These are phyloP conservation scores for Erpobdella octoculata DNA, from an alignment of 2,888 invertebrate species.

Conservation along the genomic window DNA sequence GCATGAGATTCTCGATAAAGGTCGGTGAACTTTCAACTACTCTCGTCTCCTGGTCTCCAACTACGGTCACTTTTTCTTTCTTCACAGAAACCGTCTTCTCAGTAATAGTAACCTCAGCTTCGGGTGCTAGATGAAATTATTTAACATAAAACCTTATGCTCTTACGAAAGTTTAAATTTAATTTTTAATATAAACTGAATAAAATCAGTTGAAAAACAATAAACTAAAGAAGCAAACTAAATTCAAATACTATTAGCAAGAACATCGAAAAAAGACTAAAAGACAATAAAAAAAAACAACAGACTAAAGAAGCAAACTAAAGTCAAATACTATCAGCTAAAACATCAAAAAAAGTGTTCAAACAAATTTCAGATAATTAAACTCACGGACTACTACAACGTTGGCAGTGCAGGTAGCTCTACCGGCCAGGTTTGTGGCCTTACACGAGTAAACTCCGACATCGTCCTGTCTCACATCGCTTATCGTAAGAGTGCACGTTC, in stretches of 20 bases:
- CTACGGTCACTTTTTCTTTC: constrained; percentile 40
- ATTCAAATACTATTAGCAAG: background rate
- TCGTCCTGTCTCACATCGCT: constrained; percentile 74
- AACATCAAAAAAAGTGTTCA: background rate
- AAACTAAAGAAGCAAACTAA: background rate
- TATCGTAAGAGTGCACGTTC: constrained; percentile 65
- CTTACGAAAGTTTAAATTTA: no score
- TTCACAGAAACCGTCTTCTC: constrained; percentile 41
- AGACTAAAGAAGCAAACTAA: background rate
- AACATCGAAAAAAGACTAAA: background rate
- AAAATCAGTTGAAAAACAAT: background rate
- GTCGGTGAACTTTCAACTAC: constrained; percentile 44
- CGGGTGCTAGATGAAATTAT: constrained; percentile 35
- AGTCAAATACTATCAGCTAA: background rate
- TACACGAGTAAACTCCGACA: constrained; percentile 76
- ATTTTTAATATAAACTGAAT: no score
- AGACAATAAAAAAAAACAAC: background rate
- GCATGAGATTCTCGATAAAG: constrained; percentile 60
- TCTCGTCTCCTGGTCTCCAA: constrained; percentile 39
- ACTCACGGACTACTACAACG: constrained; percentile 60
- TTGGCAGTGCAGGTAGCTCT: constrained; percentile 69
- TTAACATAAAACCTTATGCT: background rate
- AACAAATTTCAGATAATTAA: no score
- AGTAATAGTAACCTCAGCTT: constrained; percentile 40
- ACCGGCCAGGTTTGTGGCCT: constrained; percentile 83